phyloP scores from a whole-genome alignment of 53 echinoderm and acorn worm genomes.

The Crossaster papposus region DNA sequence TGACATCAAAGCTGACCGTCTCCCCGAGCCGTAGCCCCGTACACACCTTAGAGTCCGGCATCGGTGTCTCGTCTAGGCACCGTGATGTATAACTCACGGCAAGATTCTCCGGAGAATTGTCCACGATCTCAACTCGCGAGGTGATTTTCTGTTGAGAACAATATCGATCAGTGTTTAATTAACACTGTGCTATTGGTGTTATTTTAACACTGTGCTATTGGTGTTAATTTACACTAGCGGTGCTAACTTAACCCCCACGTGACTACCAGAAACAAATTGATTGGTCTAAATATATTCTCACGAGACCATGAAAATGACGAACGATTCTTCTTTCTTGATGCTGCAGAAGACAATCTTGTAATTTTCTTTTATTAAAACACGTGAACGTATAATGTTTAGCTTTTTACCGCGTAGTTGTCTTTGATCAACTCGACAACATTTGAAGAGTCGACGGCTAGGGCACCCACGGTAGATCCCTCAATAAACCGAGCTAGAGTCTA shows the following conservation, averaged over 20 bases:
- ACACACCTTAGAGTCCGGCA: slow-evolving; percentile 76
- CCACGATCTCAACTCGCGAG: slow-evolving; percentile 80
- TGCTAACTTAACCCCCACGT: no score
- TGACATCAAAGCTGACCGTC: slow-evolving; percentile 84
- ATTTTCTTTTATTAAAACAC: not conserved
- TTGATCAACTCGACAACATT: slow-evolving; percentile 88
- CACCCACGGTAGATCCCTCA: slow-evolving; percentile 83
- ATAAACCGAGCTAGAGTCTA: slow-evolving; percentile 79
- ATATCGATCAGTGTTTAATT: not conserved
- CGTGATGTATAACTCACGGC: slow-evolving; percentile 77
- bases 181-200: not conserved
- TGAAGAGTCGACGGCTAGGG: slow-evolving; percentile 72
- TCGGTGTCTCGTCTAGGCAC: slow-evolving; percentile 67
- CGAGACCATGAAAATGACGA: not conserved
- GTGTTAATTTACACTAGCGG: not conserved
- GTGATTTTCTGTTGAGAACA: slow-evolving; percentile 83
- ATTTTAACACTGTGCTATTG: no score
- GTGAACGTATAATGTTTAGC: not conserved
- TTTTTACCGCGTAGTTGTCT: slow-evolving; percentile 74
- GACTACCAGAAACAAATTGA: no score
- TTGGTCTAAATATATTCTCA: no score
- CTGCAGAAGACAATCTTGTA: not conserved
- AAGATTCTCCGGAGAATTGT: slow-evolving; percentile 86
- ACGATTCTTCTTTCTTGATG: not conserved
- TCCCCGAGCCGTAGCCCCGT: slow-evolving; percentile 81